Evolutionary conservation across 2,797 vertebrate species (phyloP).

Genomic region (Peromyscus eremicus): DNA sequence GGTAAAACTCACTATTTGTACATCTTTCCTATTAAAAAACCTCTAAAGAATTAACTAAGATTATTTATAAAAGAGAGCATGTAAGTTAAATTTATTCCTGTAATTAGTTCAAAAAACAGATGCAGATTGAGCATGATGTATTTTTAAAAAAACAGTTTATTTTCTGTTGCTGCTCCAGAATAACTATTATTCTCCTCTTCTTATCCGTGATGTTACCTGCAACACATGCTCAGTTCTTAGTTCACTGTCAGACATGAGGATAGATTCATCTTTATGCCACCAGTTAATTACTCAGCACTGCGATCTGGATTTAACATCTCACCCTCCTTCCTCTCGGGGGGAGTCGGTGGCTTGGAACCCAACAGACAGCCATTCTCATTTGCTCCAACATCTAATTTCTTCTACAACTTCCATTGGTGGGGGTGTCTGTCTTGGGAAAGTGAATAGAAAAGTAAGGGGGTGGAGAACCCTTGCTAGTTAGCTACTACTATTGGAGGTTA

Average conservation of each 20-base stretch:
- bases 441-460: not conserved
- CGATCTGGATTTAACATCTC: not conserved
- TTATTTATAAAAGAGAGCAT: not conserved
- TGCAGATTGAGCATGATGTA: not conserved
- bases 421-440: not conserved
- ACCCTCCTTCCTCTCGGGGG: not conserved
- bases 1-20: not conserved
- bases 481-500: not conserved
- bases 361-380: not conserved
- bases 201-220: not conserved
- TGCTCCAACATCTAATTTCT: not conserved
- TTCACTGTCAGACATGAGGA: not conserved
- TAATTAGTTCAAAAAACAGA: not conserved
- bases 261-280: not conserved
- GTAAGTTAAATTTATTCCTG: not conserved
- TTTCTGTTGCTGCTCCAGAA: not conserved
- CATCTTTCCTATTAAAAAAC: not conserved
- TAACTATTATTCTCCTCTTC: not conserved
- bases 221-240: not conserved
- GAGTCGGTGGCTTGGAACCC: not conserved
- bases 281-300: not conserved
- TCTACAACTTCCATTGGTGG: not conserved
- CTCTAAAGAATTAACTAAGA: conserved; percentile 22
- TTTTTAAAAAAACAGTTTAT: not conserved
- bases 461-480: not conserved